These are phyloP conservation scores for Polietes domitor DNA, from an alignment of 2,888 invertebrate genomes.

Conservation along the genomic window DNA sequence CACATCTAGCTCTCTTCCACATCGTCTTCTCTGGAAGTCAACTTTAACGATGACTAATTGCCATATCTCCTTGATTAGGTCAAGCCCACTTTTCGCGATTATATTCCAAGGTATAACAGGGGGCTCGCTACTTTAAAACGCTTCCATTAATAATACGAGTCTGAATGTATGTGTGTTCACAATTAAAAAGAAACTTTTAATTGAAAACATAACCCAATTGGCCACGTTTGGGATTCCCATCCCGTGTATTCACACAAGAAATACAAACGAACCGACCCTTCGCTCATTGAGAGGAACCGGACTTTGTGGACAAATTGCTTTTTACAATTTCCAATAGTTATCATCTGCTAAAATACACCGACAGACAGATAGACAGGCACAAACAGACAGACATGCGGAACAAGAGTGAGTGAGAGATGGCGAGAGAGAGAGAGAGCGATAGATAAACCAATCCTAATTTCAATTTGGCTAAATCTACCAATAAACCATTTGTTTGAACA, in stretches of 20 bases:
- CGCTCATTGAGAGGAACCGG: not conserved
- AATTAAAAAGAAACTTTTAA: conserved; percentile 24
- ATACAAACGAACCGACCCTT: not conserved
- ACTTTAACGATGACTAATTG: conserved; percentile 21
- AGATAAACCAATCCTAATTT: conserved; percentile 1
- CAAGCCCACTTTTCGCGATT: not conserved
- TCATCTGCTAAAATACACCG: conserved; percentile 6
- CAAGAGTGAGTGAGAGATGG: not conserved
- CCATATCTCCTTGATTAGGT: conserved; percentile 1
- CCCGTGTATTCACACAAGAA: not conserved
- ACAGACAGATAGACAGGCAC: not conserved
- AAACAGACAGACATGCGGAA: not conserved
- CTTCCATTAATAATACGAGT: not conserved
- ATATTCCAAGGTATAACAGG: not conserved
- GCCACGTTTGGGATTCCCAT: conserved; percentile 31
- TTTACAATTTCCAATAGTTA: conserved; percentile 29
- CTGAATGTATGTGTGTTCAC: not conserved
- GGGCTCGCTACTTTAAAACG: not conserved
- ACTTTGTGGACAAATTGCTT: conserved; percentile 34
- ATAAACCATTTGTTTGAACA: conserved; percentile 61
- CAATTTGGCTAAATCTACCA: conserved; percentile 26
- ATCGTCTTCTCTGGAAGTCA: not conserved
- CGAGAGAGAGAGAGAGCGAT: not conserved
- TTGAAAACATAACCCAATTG: conserved; percentile 36
- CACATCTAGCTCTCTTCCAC: not conserved